These are phyloP conservation scores for Sapajus apella DNA, from an alignment of 2,113 vertebrate genomes.

Conservation along the genomic window DNA sequence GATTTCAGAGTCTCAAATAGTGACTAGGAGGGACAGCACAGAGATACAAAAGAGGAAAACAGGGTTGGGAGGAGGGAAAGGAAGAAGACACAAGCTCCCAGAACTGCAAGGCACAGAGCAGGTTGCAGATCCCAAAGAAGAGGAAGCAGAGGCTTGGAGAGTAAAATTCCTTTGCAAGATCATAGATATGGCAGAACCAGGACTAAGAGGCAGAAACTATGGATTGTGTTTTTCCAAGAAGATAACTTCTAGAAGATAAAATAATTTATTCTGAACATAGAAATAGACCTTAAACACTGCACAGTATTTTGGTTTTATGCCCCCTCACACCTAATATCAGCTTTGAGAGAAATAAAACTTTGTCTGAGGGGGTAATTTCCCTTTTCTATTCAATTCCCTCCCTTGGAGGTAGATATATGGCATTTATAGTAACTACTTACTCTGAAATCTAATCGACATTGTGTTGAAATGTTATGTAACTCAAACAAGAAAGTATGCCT, in stretches of 20 bases:
- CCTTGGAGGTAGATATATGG: neutral
- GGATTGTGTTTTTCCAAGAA: neutral
- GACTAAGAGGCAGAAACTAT: neutral
- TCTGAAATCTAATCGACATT: neutral
- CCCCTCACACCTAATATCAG: neutral
- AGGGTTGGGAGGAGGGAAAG: neutral
- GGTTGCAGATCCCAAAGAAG: neutral
- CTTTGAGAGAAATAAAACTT: neutral
- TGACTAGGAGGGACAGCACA: neutral
- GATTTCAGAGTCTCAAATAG: conserved; percentile 40
- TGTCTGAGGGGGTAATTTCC: neutral
- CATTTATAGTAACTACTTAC: neutral
- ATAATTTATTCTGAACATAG: conserved; percentile 34
- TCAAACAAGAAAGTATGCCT: neutral
- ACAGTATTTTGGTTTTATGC: neutral
- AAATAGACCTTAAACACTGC: neutral
- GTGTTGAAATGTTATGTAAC: conserved; percentile 37
- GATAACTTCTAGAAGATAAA: neutral
- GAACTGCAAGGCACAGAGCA: neutral
- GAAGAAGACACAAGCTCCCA: neutral
- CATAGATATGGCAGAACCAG: neutral
- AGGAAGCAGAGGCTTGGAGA: neutral
- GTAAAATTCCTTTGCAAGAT: neutral
- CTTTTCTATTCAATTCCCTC: conserved; percentile 2
- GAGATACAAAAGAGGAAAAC: neutral